Evolutionary conservation across 2,888 invertebrate species (phyloP), one percentile per base, ranked within the genome.

Genomic region (Caenorhabditis imperialis): DNA sequence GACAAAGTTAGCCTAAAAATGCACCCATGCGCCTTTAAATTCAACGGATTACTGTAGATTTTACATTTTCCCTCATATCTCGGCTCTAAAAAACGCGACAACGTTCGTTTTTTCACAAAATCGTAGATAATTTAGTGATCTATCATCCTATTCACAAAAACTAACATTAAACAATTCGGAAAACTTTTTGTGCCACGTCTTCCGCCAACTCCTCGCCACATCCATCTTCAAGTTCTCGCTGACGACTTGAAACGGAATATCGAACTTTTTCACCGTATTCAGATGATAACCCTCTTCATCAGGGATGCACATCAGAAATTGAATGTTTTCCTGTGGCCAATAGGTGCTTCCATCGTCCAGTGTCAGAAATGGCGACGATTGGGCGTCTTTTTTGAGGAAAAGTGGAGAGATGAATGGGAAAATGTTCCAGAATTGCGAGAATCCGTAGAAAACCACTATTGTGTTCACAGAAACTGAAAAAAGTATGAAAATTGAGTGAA

Each of bases 371-470:
- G 77, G 65, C 6, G 10, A 10, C 10, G 6, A 10, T 30, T 30
- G 30, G 30, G 6, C 42, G 54, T 77, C 72, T 37, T 58, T 57
- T 54, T 77, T 62, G 8, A 60, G 60, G 44, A 84, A 81, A 8
- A 84, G 54, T 1, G 84, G 75, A 25, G 77, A 77, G 27, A 84
- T 70, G 33, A 78, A 75, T 10, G 84, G 78, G 22, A 84, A 81
- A 10, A 81, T 73, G 23, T 53, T 58, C 67, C 75, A 77, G 45
- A 84, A 82, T 44, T 76, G 67, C 1, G 80, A 75, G 58, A 69
- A 70, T 18, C 84, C 84, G 55, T 84, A 84, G 57, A 84, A 84
- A 14, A 84, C 69, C 8, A 84, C 75, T 47, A 81, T 72, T 0
- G 55, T 65, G 45, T 60, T 61, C 44, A 55, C 61, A n/a, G 42